Conservation (phyloP, 2,113 vertebrate genomes). For the Sceloporus undulatus region DNA sequence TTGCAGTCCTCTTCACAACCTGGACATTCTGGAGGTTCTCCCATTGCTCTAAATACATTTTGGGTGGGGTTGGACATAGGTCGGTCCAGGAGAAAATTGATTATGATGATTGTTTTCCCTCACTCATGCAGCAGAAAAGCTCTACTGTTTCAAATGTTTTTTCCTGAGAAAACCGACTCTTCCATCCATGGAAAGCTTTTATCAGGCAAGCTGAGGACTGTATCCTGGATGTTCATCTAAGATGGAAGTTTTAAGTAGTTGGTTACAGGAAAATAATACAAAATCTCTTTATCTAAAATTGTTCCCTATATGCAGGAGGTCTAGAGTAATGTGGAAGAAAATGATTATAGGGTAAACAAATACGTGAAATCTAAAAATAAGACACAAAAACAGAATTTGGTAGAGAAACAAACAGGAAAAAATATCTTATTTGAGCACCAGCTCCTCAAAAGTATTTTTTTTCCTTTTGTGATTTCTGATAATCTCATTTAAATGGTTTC, state of each 20-base stretch:
- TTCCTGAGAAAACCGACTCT: background rate
- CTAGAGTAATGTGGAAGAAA: background rate
- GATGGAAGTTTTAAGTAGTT: constrained; percentile 24
- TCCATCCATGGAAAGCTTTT: background rate
- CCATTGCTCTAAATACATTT: background rate
- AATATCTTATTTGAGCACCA: background rate
- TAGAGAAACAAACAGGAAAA: background rate
- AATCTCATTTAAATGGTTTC: background rate
- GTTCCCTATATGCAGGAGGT: constrained; percentile 9
- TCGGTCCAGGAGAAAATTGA: background rate
- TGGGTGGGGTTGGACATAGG: background rate
- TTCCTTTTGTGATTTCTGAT: background rate
- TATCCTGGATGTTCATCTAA: constrained; percentile 25
- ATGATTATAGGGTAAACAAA: background rate
- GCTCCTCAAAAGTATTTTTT: background rate
- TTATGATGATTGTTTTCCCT: background rate
- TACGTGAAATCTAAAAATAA: background rate
- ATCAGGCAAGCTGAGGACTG: background rate
- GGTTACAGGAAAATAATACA: constrained; percentile 15
- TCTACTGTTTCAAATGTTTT: background rate
- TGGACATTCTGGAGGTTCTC: too few species aligned
- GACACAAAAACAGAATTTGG: background rate
- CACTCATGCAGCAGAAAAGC: background rate
- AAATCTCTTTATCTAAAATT: constrained; percentile 21
- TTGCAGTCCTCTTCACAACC: background rate